A percentile compares a stretch with the other conserved stretches of the same genome.
Evolutionary conservation across 2,113 vertebrate genomes (phyloP).

Genomic region (Elephas maximus): DNA sequence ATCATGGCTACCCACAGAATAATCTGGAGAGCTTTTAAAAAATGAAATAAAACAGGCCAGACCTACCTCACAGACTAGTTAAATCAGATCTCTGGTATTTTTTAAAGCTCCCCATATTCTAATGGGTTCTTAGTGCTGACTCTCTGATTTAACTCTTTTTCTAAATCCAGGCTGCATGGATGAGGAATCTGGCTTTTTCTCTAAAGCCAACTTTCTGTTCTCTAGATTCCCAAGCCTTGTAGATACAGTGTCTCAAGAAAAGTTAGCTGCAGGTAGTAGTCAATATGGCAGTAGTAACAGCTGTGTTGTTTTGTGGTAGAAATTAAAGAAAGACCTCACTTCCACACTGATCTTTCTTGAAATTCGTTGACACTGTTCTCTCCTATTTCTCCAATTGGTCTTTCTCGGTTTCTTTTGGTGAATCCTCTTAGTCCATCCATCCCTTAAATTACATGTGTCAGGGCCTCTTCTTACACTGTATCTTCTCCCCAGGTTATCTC

Average conservation of each 20-base stretch:
- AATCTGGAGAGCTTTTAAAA: background rate
- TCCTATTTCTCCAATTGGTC: slow-evolving; percentile 15
- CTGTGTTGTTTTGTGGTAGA: slow-evolving; percentile 47
- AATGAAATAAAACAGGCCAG: background rate
- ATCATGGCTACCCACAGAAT: background rate
- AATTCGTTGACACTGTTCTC: slow-evolving; percentile 3
- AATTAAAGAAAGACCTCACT: slow-evolving; percentile 30
- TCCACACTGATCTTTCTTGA: slow-evolving; percentile 24
- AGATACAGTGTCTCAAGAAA: background rate
- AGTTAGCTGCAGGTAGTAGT: slow-evolving; percentile 33
- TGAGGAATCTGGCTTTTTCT: slow-evolving; percentile 55
- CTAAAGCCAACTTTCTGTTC: slow-evolving; percentile 23
- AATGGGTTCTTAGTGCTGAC: slow-evolving; percentile 1
- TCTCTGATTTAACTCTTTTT: slow-evolving; percentile 33
- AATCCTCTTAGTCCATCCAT: background rate
- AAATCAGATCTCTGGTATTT: background rate
- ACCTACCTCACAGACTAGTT: background rate
- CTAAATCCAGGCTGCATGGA: slow-evolving; percentile 48
- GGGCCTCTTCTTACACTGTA: background rate
- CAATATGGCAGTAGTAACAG: background rate
- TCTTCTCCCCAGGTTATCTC: slow-evolving; percentile 20
- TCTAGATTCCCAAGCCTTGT: background rate
- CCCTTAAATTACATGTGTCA: slow-evolving; percentile 6
- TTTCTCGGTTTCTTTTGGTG: slow-evolving; percentile 10
- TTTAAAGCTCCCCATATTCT: slow-evolving; percentile 40